Percentiles rank a stretch among this genome's conserved stretches.
These are phyloP conservation scores for Sympetrum striolatum DNA, from an alignment of 2,888 invertebrate species.

Conservation along the genomic window DNA sequence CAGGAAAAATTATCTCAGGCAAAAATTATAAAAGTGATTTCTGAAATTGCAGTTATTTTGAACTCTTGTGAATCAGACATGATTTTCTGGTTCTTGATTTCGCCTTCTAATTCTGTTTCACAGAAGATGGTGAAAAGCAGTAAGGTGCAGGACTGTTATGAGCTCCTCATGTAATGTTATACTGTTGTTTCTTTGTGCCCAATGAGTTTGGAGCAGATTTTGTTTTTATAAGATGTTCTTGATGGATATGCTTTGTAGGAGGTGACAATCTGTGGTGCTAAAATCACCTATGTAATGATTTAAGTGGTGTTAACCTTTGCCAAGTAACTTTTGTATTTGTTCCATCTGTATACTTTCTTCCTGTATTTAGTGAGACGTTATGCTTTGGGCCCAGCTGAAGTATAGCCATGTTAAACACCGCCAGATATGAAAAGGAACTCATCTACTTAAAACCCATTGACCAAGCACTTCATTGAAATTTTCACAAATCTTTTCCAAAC, in stretches of 20 bases:
- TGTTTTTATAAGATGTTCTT: no score
- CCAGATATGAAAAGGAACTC: not conserved
- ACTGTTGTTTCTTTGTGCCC: not conserved
- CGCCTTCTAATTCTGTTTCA: conserved; percentile 7
- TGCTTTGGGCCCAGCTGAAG: not conserved
- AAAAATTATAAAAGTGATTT: conserved; percentile 16
- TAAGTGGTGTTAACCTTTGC: not conserved
- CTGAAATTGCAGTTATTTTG: not conserved
- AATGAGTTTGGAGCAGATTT: no score
- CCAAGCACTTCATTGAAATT: not conserved
- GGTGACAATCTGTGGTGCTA: conserved; percentile 26
- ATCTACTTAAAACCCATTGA: not conserved
- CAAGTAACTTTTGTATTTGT: not conserved
- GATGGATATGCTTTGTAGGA: not conserved
- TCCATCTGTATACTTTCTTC: not conserved
- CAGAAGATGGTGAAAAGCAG: conserved; percentile 10
- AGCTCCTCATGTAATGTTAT: not conserved
- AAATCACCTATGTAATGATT: not conserved
- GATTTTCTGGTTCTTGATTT: not conserved
- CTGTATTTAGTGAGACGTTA: not conserved
- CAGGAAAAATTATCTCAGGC: conserved; percentile 37
- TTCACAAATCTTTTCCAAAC: not conserved
- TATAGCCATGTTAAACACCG: not conserved
- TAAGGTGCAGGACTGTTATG: not conserved
- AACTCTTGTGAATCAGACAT: not conserved